These are phyloP conservation scores for Cephus runcator DNA, from an alignment of 2,888 invertebrate species.

Conservation along the genomic window DNA sequence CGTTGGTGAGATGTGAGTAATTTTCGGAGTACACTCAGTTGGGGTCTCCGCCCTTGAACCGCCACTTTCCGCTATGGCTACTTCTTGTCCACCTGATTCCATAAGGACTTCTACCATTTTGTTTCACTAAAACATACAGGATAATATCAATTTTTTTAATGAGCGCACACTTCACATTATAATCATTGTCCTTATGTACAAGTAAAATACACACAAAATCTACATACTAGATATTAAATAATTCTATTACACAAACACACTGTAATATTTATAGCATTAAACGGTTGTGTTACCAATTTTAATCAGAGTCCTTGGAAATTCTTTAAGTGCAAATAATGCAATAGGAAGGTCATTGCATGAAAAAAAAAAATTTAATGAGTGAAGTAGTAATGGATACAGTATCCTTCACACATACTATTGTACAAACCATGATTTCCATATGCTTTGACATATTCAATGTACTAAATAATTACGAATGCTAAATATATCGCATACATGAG, in stretches of 20 bases:
- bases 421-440: conserved; percentile 14
- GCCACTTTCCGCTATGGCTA: conserved; percentile 48
- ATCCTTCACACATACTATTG: neutral
- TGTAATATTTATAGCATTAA: neutral
- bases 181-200: neutral
- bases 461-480: conserved; percentile 9
- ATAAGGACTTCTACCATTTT: conserved; percentile 60
- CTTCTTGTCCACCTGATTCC: conserved; percentile 60
- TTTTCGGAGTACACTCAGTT: conserved; percentile 43
- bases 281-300: neutral
- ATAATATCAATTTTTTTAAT: neutral
- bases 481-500: neutral
- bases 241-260: neutral
- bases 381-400: neutral
- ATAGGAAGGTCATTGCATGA: neutral
- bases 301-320: neutral
- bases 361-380: neutral
- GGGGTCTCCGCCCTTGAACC: conserved; percentile 45
- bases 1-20: conserved; percentile 30
- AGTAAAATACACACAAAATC: neutral
- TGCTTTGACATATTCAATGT: neutral
- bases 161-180: neutral
- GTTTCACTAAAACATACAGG: neutral
- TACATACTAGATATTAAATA: neutral
- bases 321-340: neutral